A percentile compares a stretch with the other conserved stretches of the same genome.
Evolutionary conservation across 2,113 vertebrate species (phyloP).

Genomic region (Ornithorhynchus anatinus): DNA sequence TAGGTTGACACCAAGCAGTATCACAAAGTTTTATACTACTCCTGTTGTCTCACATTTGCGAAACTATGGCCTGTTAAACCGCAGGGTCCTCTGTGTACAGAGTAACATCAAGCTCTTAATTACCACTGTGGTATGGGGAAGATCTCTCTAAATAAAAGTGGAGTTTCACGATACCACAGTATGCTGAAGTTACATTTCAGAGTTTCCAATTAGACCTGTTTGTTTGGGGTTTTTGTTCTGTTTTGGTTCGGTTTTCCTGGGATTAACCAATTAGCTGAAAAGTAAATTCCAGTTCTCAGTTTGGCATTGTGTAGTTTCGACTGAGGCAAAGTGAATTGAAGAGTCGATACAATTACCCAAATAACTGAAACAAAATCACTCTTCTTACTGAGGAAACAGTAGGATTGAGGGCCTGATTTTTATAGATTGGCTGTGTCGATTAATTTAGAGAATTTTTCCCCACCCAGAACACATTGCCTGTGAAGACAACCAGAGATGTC

Average conservation of each 20-base stretch:
- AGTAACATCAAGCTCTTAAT: background rate
- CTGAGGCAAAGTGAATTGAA: no score
- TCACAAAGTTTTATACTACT: conserved; percentile 34
- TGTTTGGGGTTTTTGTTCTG: no score
- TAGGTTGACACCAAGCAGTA: conserved; percentile 38
- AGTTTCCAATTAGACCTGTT: conserved; percentile 40
- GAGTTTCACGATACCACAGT: background rate
- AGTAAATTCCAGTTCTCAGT: conserved; percentile 28
- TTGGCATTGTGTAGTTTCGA: no score
- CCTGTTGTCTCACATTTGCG: background rate
- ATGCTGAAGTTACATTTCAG: background rate
- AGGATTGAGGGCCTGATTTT: no score
- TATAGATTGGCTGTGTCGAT: no score
- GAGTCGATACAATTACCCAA: no score
- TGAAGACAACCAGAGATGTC: conserved; percentile 52
- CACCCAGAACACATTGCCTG: conserved; percentile 48
- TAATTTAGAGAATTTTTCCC: conserved; percentile 17
- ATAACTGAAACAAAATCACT: no score
- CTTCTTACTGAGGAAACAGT: no score
- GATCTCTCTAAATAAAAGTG: conserved; percentile 21
- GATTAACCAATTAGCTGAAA: conserved; percentile 55
- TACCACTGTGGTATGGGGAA: background rate
- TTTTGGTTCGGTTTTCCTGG: conserved; percentile 29
- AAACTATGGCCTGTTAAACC: conserved; percentile 17
- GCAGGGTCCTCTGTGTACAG: background rate